Evolutionary conservation across 1,140 invertebrate genomes (phyloP).

Genomic region (Cotesia glomerata): DNA sequence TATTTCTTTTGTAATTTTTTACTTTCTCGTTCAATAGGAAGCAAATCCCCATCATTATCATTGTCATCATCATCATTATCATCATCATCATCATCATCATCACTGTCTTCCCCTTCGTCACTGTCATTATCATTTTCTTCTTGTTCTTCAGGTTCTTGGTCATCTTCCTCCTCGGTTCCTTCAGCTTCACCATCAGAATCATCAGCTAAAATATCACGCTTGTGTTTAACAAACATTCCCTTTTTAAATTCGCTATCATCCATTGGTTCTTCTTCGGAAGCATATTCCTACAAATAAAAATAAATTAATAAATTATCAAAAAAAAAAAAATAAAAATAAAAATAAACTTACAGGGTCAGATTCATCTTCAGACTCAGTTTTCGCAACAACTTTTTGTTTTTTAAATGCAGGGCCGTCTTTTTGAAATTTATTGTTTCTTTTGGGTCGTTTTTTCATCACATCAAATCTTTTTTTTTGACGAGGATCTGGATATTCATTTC

Average conservation of each 20-base stretch:
- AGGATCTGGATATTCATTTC: not conserved
- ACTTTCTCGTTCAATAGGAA: conserved; percentile 87
- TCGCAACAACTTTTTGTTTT: not conserved
- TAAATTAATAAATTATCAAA: no score
- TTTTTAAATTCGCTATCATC: not conserved
- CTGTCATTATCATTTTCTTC: not conserved
- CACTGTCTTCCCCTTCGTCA: not conserved
- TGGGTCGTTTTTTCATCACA: not conserved
- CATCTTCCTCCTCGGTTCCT: not conserved
- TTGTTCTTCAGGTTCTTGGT: not conserved
- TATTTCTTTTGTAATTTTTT: conserved; percentile 76
- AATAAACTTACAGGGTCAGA: not conserved
- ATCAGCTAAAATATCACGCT: not conserved
- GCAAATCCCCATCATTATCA: conserved; percentile 69
- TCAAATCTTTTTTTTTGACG: not conserved
- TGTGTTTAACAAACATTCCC: not conserved
- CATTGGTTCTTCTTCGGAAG: not conserved
- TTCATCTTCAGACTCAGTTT: not conserved
- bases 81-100: not conserved
- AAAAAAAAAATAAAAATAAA: not conserved
- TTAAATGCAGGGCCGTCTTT: not conserved
- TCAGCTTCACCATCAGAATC: not conserved
- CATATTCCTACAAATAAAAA: not conserved
- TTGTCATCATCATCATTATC: conserved; percentile 1
- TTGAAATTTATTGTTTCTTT: not conserved